Evolutionary conservation across 2,113 vertebrate species (phyloP), one percentile per base, ranked within the genome.

Genomic region (Spea bombifrons): DNA sequence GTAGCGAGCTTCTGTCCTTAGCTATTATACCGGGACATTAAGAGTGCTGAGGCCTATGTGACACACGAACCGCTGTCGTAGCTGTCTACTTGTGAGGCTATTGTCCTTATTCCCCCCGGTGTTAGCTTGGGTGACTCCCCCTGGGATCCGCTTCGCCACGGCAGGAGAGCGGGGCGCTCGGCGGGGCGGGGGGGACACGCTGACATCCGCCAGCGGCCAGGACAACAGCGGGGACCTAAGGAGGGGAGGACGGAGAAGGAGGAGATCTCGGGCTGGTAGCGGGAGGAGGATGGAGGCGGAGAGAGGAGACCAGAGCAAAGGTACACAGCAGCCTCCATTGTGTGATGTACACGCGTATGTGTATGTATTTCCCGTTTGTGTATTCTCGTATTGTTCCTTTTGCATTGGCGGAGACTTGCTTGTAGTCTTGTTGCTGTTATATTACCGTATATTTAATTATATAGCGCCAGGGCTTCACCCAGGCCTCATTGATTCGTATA

Each of bases 101-200:
- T 1, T 2, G 47, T 1, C 63, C 52, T 15, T 9, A 5, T 10
- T 5, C 75, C 5, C 67, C 8, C 53, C 5, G 48, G 13, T 43
- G 13, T 49, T 16, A 50, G 61, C 59, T 46, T 30, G 49, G 49
- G 59, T 66, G 43, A 13, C 69, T 78, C 13, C 63, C 69, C 68
- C 69, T 12, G 76, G 76, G 69, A 72, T 48, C 12, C 49, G 76
- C 69, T 78, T 78, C 76, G 76, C 76, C 76, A 78, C 76, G 76
- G 76, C 76, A 66, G 76, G 76, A 78, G 76, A 78, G 76, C 59
- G 69, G 76, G 76, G 68, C 69, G 76, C 76, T 69, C 76, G 76
- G 76, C 76, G 76, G 76, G 76, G 76, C 76, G 76, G 76, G 76
- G 76, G 76, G 76, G 76, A 72, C 69, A 72, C 69, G 6, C 47